phyloP scores from a whole-genome alignment of 2,888 invertebrate species.

The Agriopis leucophaearia region DNA sequence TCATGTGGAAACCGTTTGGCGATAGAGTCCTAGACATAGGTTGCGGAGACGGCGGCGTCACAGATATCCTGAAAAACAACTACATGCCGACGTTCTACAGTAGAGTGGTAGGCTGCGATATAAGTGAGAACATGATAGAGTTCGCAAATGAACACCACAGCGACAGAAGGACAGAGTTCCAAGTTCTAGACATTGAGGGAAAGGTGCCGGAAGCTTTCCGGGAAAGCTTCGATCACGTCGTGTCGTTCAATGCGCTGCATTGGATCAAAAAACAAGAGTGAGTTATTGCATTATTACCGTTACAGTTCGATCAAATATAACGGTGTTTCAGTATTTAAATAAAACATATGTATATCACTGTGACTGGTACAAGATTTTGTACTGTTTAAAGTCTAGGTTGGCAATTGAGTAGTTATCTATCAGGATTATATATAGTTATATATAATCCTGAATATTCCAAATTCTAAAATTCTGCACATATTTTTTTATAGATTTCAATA shows the following conservation, averaged over 20 bases:
- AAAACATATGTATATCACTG: not conserved
- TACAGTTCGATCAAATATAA: not conserved
- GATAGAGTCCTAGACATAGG: conserved; percentile 89
- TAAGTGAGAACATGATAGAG: conserved; percentile 90
- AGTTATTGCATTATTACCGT: conserved; percentile 48
- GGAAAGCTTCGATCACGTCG: conserved; percentile 88
- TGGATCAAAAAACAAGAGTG: conserved; percentile 92
- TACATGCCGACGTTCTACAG: conserved; percentile 85
- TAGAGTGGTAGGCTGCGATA: conserved; percentile 88
- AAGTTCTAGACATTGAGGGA: conserved; percentile 86
- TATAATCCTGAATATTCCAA: too few species aligned
- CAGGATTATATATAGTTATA: too few species aligned
- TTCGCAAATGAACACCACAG: conserved; percentile 87
- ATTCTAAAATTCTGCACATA: too few species aligned
- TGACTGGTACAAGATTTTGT: too few species aligned
- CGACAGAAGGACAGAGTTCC: conserved; percentile 77
- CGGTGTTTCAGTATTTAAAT: conserved; percentile 5
- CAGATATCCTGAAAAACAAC: conserved; percentile 85
- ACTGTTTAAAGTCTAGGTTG: too few species aligned
- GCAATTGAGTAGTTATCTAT: too few species aligned
- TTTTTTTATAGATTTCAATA: too few species aligned
- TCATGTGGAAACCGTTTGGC: conserved; percentile 85
- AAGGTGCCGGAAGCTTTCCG: conserved; percentile 78
- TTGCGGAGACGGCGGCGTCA: conserved; percentile 91
- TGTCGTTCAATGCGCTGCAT: conserved; percentile 93